A percentile compares a stretch with the other conserved stretches of the same genome.
These are phyloP conservation scores for Cantharis lateralis DNA, from an alignment of 2,888 invertebrate species.

Conservation along the genomic window DNA sequence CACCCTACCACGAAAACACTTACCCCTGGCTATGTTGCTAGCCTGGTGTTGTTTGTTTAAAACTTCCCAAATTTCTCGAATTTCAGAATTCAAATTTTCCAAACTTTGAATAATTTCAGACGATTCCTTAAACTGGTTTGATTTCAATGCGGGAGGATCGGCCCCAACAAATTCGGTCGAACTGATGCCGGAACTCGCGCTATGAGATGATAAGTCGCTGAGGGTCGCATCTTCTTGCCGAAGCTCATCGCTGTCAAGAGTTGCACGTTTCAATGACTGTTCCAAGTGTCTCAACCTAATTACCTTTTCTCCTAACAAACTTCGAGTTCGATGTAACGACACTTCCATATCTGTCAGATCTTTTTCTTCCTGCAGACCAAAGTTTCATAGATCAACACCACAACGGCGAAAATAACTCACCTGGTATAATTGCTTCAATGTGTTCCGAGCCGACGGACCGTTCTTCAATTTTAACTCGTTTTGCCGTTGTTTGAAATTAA, in stretches of 20 bases:
- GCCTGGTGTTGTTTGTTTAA: slow-evolving; percentile 64
- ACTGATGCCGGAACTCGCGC: slow-evolving; percentile 67
- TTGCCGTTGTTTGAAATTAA: slow-evolving; percentile 69
- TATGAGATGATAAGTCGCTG: slow-evolving; percentile 68
- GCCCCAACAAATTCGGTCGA: slow-evolving; percentile 70
- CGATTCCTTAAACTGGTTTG: slow-evolving; percentile 65
- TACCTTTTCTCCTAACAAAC: slow-evolving; percentile 80
- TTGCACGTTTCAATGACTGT: slow-evolving; percentile 71
- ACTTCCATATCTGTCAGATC: slow-evolving; percentile 85
- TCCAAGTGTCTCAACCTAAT: slow-evolving; percentile 80
- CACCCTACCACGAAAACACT: not conserved
- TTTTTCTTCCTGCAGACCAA: slow-evolving; percentile 72
- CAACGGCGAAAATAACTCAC: slow-evolving; percentile 42
- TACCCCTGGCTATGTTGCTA: slow-evolving; percentile 56
- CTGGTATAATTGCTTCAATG: slow-evolving; percentile 62
- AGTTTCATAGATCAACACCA: slow-evolving; percentile 23
- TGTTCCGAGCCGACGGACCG: slow-evolving; percentile 58
- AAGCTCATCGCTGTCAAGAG: slow-evolving; percentile 51
- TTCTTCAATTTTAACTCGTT: slow-evolving; percentile 58
- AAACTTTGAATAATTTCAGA: slow-evolving; percentile 72
- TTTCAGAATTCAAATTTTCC: slow-evolving; percentile 72
- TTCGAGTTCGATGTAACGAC: slow-evolving; percentile 78
- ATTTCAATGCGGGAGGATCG: slow-evolving; percentile 45
- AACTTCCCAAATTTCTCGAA: slow-evolving; percentile 72
- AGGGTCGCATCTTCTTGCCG: slow-evolving; percentile 64